phyloP scores from a whole-genome alignment of 2,797 vertebrate species.

The Mormyrus proboscirostris region DNA sequence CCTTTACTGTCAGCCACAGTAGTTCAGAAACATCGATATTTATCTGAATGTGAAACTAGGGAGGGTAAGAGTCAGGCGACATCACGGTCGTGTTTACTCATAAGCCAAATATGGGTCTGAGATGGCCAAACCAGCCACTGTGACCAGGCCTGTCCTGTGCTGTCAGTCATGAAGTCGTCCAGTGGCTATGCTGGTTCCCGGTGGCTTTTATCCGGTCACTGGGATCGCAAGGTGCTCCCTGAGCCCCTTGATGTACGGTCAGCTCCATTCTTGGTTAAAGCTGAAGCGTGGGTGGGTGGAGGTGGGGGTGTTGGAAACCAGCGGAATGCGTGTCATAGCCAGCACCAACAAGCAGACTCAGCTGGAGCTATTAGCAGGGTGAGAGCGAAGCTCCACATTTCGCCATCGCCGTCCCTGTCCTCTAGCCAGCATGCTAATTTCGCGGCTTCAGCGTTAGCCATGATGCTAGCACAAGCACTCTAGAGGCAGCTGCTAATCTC shows the following conservation, averaged over 20 bases:
- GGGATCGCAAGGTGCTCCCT: too few relatives aligned
- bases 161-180: too few relatives aligned
- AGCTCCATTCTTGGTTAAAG: background rate
- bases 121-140: background rate
- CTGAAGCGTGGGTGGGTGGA: background rate
- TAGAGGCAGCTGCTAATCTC: background rate
- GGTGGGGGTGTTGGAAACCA: background rate
- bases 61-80: background rate
- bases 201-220: too few relatives aligned
- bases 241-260: too few relatives aligned
- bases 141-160: background rate
- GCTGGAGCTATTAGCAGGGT: background rate
- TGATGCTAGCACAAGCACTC: background rate
- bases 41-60: background rate
- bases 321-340: background rate
- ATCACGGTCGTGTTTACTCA: background rate
- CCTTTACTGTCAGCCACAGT: background rate
- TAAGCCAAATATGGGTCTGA: background rate
- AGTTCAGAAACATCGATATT: background rate
- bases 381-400: background rate
- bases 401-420: background rate
- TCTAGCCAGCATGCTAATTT: background rate
- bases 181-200: too few relatives aligned
- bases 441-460: background rate
- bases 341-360: background rate